Base-by-base conservation (phyloP, 2,888 invertebrate genomes). In the Sisyra nigra region DNA sequence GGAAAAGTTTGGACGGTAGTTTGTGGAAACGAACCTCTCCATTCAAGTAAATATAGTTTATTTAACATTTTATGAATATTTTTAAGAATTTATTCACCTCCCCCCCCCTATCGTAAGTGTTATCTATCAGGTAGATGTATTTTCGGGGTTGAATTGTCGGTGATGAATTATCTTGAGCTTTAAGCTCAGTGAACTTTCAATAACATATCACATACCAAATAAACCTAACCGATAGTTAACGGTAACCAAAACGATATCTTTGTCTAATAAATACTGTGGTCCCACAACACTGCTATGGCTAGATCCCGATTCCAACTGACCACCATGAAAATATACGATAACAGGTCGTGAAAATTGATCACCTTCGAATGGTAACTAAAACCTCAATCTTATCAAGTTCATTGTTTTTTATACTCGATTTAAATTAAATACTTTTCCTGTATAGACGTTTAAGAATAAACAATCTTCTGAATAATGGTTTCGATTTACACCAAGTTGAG, bases 291-390 rank as follows among this genome's bases (percentile, higher is more conserved):
- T 61, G 50, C 76, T 80, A 49, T 72, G 71, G 0, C 71, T 76
- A 0, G 76, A 72, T 17, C 63, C 61, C 1, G 65, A 62, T 54
- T 76, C 74, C 57, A 75, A 80, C n/a, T 69, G 77, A 0, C 81
- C 81, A 0, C 74, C 69, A 58, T 80, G 81, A 46, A 82, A 68
- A 57, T 67, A 77, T 1, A 81, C 69, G 5, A 82, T 61, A 2
- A 82, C 81, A 0, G 82, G 77, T 9, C 62, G 52, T 48, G 61
- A 62, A 3, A 41, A 54, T 24, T 29, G 7, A 10, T 40, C 24
- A 8, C 3, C 8, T 40, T 6, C 29, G 1, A n/a, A 13, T 30
- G 15, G 40, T 30, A 30, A 30, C 40, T 31, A 10, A 17, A 37
- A 14, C 18, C 10, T 8, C 14, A 18, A 37, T 37, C 10, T 3